Base-by-base conservation (phyloP, 2,113 vertebrate genomes). In the Gopherus flavomarginatus region DNA sequence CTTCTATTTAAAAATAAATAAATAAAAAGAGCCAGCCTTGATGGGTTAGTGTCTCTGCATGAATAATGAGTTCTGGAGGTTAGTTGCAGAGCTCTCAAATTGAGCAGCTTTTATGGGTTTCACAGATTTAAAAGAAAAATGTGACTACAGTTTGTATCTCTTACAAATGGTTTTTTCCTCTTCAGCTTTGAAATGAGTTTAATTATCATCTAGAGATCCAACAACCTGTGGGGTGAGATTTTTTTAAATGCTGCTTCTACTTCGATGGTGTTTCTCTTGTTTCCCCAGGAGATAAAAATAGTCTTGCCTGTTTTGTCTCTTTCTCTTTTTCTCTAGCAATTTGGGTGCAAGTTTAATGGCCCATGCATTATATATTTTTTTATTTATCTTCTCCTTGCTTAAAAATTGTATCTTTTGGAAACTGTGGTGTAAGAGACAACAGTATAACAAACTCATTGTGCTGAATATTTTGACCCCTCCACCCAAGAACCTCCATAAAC, bases 1-100 rank as follows among this genome's bases (percentile, higher is more conserved):
- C 24, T 90, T 97, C 95, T 16, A 82, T 92, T 95, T 92, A 86
- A 96, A 24, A 79, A 53, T 86, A 56, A 53, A 38, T 81, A 85
- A 54, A 87, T 93, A 11, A 53, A 90, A 81, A 75, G 93, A 86
- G 59, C 5, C 35, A 44, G 44, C 83, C 8, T 4, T 38, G n/a
- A 11, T 72, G n/a, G 49, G 2, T 62, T 62, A 62, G 27, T 14
- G 59, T 31, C 59, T 62, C 6, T 93, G 29, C 92, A 78, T 62
- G 90, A 83, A 87, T 92, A 83, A 85, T 49, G 21, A 44, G 29
- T 59, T 87, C 82, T 92, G 87, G 77, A 95, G 95, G 88, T 38
- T 90, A 88, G 86, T 65, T n/a, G 83, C 85, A 44, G 3, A 13
- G 69, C 22, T 79, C 27, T 49, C 29, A 44, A 81, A 72, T 57